phyloP scores from a whole-genome alignment of 2,797 vertebrate genomes.

The Crypturellus tataupa region DNA sequence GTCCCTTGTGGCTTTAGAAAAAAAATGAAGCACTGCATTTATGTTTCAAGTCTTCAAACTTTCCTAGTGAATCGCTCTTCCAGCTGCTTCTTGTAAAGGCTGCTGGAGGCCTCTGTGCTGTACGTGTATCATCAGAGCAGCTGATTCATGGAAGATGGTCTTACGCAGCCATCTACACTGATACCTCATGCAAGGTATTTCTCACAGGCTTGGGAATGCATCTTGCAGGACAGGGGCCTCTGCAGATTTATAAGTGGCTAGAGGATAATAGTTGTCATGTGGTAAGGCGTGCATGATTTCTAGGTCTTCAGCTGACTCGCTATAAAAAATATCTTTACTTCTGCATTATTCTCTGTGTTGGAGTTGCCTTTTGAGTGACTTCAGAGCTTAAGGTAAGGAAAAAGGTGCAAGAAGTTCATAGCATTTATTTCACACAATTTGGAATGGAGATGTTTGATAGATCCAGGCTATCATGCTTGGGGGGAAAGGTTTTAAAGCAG shows the following conservation, averaged over 20 bases:
- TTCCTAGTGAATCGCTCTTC: rapidly evolving
- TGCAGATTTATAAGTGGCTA: background rate
- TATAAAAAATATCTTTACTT: background rate
- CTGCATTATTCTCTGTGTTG: background rate
- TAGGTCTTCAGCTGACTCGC: background rate
- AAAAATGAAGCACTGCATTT: background rate
- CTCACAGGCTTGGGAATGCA: background rate
- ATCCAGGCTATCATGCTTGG: background rate
- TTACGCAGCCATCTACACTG: background rate
- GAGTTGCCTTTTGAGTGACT: background rate
- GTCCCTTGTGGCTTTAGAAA: background rate
- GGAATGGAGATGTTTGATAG: background rate
- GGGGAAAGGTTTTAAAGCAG: background rate
- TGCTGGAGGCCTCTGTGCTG: background rate
- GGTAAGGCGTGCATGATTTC: background rate
- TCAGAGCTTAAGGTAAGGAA: background rate
- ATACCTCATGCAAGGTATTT: background rate
- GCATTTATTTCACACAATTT: background rate
- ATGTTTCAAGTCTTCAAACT: background rate
- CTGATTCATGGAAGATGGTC: background rate
- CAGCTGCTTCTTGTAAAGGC: background rate
- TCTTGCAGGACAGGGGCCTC: rapidly evolving
- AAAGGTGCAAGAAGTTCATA: background rate
- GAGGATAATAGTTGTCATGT: background rate
- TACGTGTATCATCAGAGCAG: background rate